Conservation (phyloP, 2,113 vertebrate genomes). For the Rhea pennata region DNA sequence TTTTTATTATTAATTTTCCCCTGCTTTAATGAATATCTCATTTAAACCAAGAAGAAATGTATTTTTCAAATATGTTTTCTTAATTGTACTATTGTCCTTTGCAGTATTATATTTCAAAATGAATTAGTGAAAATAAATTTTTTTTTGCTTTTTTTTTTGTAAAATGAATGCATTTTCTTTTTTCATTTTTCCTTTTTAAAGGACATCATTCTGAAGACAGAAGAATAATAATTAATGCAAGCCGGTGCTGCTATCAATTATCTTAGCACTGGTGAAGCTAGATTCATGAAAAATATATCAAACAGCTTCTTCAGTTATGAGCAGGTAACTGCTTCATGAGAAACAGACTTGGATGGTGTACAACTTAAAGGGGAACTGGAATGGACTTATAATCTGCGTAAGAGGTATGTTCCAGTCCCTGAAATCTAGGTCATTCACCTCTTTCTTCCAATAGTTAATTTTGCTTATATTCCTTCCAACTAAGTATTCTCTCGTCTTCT, state of each 20-base stretch:
- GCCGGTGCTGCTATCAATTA: neutral
- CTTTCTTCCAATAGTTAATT: slow-evolving; percentile 36
- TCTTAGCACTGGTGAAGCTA: slow-evolving; percentile 1
- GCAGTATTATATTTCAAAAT: neutral
- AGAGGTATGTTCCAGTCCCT: neutral
- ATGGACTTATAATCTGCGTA: neutral
- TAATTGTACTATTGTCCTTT: neutral
- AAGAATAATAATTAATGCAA: slow-evolving; percentile 43
- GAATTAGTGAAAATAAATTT: neutral
- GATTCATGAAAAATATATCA: slow-evolving; percentile 55
- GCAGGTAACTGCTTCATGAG: slow-evolving; percentile 44
- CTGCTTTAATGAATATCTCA: neutral
- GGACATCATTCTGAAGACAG: neutral
- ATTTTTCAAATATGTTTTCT: neutral
- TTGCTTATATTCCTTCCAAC: neutral
- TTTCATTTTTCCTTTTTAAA: neutral
- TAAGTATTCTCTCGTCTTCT: slow-evolving; percentile 1
- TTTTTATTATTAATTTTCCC: neutral
- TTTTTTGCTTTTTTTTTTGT: too few relatives aligned
- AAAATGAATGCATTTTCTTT: neutral
- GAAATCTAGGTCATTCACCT: slow-evolving; percentile 61
- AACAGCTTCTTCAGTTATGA: slow-evolving; percentile 26
- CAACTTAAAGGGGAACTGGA: slow-evolving; percentile 11
- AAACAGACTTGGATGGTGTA: slow-evolving; percentile 35
- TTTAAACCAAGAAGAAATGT: neutral